A percentile compares a stretch with the other conserved stretches of the same genome.
These are phyloP conservation scores for Agriopis leucophaearia DNA, from an alignment of 2,888 invertebrate species.

Conservation along the genomic window DNA sequence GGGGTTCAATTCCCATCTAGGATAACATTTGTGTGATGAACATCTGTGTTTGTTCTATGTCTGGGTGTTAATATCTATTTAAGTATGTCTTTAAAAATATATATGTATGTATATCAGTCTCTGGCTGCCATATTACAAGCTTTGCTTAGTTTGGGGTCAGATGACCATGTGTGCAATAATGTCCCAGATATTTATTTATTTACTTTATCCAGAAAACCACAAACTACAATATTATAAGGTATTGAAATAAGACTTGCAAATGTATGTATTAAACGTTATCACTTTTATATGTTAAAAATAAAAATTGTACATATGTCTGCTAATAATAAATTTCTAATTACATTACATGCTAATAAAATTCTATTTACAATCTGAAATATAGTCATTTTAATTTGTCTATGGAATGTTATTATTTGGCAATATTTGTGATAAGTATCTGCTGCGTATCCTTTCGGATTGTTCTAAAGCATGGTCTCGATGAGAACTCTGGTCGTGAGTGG, in stretches of 20 bases:
- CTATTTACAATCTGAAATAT: slow-evolving; percentile 48
- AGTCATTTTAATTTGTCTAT: slow-evolving; percentile 65
- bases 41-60: too few relatives aligned
- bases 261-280: slow-evolving; percentile 25
- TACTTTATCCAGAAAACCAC: too few relatives aligned
- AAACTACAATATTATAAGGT: not conserved
- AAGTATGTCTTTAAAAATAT: too few relatives aligned
- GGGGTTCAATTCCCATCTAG: too few relatives aligned
- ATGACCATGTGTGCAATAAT: too few relatives aligned
- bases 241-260: slow-evolving; percentile 22
- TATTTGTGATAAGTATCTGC: slow-evolving; percentile 81
- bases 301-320: slow-evolving; percentile 30
- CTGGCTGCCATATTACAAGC: too few relatives aligned
- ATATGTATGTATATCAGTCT: too few relatives aligned
- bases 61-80: too few relatives aligned
- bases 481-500: slow-evolving; percentile 50
- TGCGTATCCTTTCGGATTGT: slow-evolving; percentile 80
- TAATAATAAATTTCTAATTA: slow-evolving; percentile 41
- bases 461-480: slow-evolving; percentile 62
- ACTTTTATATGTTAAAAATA: slow-evolving; percentile 37
- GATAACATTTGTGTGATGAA: too few relatives aligned
- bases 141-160: too few relatives aligned
- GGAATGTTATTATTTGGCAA: slow-evolving; percentile 75
- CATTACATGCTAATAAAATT: slow-evolving; percentile 32
- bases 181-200: too few relatives aligned